A percentile compares a stretch with the other conserved stretches of the same genome.
These are phyloP conservation scores for Sminthurides aquaticus DNA, from an alignment of 2,888 invertebrate species.

Conservation along the genomic window DNA sequence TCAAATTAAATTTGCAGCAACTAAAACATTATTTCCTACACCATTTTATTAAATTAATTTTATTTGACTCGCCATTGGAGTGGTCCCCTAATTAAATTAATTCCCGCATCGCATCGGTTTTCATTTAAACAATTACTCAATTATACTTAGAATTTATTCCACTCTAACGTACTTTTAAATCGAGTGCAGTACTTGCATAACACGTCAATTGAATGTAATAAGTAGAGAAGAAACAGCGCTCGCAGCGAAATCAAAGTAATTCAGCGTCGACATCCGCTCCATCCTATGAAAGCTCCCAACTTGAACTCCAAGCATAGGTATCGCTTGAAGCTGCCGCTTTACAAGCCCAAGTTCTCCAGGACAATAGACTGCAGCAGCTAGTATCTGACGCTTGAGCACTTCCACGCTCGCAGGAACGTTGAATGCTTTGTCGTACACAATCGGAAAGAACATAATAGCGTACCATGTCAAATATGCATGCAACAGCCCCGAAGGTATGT, in stretches of 20 bases:
- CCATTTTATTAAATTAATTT: too few relatives aligned
- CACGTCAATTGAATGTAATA: neutral
- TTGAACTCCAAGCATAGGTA: neutral
- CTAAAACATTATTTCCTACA: too few relatives aligned
- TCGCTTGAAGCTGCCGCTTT: neutral
- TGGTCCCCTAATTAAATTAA: too few relatives aligned
- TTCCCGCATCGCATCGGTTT: too few relatives aligned
- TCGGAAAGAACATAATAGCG: neutral
- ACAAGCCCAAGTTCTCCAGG: neutral
- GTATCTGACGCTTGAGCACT: neutral
- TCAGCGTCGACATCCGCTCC: constrained; percentile 3
- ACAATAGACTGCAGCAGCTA: neutral
- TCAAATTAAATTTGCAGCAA: too few relatives aligned
- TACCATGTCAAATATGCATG: neutral
- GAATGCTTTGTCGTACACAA: constrained; percentile 1
- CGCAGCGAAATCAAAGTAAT: neutral
- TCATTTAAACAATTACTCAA: too few relatives aligned
- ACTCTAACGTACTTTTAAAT: too few relatives aligned
- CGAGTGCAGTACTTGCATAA: too few relatives aligned
- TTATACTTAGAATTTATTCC: too few relatives aligned
- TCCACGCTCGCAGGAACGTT: neutral
- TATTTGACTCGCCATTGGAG: too few relatives aligned
- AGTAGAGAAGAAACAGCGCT: neutral
- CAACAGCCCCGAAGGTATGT: neutral
- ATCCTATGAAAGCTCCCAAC: neutral